Evolutionary conservation across 2,888 invertebrate species (phyloP).

Genomic region (Blastobasis lacticolella): DNA sequence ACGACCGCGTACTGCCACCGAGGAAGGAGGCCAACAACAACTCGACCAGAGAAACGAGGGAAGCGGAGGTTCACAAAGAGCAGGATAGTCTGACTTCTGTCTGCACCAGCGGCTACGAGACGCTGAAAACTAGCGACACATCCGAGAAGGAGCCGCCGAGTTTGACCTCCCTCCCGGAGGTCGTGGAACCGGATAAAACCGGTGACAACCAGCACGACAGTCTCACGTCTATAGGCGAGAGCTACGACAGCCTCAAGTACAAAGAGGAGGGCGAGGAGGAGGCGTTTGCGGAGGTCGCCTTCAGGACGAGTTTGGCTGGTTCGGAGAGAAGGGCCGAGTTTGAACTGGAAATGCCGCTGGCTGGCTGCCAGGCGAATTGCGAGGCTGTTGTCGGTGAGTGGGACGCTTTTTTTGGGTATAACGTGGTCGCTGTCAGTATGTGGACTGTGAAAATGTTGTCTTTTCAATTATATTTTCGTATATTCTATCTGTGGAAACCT

Average conservation of each 20-base stretch:
- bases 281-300: conserved; percentile 55
- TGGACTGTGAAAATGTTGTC: no score
- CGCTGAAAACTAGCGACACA: conserved; percentile 41
- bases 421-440: no score
- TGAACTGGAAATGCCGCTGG: conserved; percentile 35
- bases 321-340: conserved; percentile 38
- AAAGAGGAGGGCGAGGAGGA: conserved; percentile 71
- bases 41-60: conserved; percentile 42
- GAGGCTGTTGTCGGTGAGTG: conserved; percentile 59
- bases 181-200: conserved; percentile 19
- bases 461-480: no score
- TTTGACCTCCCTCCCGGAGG: conserved; percentile 47
- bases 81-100: conserved; percentile 61
- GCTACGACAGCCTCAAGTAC: conserved; percentile 76
- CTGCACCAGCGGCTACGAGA: conserved; percentile 63
- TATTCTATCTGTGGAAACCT: no score
- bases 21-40: conserved; percentile 57
- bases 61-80: conserved; percentile 38
- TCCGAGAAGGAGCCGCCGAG: conserved; percentile 51
- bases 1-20: conserved; percentile 77
- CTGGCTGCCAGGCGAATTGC: conserved; percentile 50
- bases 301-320: conserved; percentile 58
- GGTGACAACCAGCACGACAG: conserved; percentile 54
- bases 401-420: no score
- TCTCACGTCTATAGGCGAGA: conserved; percentile 64